phyloP scores from a whole-genome alignment of 2,113 vertebrate species.

The Xenopus borealis region DNA sequence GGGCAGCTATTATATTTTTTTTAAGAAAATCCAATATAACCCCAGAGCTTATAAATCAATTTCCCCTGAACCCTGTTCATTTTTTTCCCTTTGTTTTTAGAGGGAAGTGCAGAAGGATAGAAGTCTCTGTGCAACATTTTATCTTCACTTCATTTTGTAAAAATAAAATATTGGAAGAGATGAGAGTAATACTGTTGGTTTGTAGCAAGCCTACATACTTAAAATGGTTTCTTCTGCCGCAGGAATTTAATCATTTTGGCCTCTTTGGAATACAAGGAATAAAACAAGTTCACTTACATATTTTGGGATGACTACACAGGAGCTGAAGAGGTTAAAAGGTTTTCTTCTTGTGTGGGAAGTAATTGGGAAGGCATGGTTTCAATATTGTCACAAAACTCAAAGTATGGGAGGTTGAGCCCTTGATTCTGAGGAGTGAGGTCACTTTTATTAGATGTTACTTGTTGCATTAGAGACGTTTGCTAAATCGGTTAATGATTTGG shows the following conservation, averaged over 20 bases:
- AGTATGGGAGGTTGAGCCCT: neutral
- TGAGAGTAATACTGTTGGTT: too few relatives aligned
- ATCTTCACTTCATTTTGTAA: too few relatives aligned
- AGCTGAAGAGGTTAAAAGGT: neutral
- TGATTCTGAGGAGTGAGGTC: neutral
- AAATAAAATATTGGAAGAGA: too few relatives aligned
- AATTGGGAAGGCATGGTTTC: slow-evolving; percentile 14
- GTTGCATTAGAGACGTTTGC: slow-evolving; percentile 3
- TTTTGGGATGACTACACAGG: neutral
- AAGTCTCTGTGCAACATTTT: too few relatives aligned
- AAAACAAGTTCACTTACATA: neutral
- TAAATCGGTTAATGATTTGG: neutral
- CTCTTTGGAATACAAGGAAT: neutral
- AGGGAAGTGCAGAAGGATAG: too few relatives aligned
- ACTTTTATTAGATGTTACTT: slow-evolving; percentile 9
- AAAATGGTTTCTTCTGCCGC: neutral
- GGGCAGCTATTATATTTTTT: too few relatives aligned
- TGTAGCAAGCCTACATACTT: too few relatives aligned
- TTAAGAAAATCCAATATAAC: too few relatives aligned
- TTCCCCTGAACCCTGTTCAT: too few relatives aligned
- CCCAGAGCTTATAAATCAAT: too few relatives aligned
- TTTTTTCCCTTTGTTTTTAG: too few relatives aligned
- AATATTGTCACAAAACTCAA: slow-evolving; percentile 1
- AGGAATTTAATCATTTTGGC: neutral
- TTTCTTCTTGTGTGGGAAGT: slow-evolving; percentile 8